phyloP scores from a whole-genome alignment of 2,113 vertebrate genomes.

The Ellobius talpinus region DNA sequence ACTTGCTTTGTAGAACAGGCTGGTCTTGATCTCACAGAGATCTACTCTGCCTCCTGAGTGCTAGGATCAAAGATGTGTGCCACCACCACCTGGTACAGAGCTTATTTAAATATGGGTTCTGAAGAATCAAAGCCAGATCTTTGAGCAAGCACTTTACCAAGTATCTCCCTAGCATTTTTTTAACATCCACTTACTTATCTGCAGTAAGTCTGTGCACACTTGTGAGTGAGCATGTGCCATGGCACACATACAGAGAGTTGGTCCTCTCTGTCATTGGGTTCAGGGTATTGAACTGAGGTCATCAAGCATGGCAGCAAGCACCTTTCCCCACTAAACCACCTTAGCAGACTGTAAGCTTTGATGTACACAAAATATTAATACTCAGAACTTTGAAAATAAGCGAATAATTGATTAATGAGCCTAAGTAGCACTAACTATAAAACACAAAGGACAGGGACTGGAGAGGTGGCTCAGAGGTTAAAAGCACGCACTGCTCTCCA shows the following conservation, averaged over 20 bases:
- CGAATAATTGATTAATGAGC: neutral
- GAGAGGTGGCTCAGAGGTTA: neutral
- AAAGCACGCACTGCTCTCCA: neutral
- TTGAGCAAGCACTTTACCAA: neutral
- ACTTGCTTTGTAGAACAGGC: neutral
- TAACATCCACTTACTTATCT: neutral
- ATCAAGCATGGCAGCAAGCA: neutral
- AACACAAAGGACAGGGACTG: neutral
- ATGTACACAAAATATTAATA: slow-evolving; percentile 24
- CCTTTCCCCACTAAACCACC: neutral
- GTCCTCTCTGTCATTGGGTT: no score
- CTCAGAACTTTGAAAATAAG: slow-evolving; percentile 33
- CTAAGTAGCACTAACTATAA: slow-evolving; percentile 16
- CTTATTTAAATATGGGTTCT: neutral
- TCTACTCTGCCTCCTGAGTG: no score
- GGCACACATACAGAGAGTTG: neutral
- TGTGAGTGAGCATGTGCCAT: neutral
- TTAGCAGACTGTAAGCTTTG: neutral
- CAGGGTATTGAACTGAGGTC: neutral
- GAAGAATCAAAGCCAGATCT: neutral
- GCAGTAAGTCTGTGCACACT: neutral
- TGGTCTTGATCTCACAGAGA: neutral
- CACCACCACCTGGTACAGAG: neutral
- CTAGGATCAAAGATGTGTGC: neutral
- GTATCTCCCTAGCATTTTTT: no score